Percentiles rank a stretch among this genome's conserved stretches.
Conservation (phyloP, 2,113 vertebrate genomes). For the Puffinus mauretanicus region DNA sequence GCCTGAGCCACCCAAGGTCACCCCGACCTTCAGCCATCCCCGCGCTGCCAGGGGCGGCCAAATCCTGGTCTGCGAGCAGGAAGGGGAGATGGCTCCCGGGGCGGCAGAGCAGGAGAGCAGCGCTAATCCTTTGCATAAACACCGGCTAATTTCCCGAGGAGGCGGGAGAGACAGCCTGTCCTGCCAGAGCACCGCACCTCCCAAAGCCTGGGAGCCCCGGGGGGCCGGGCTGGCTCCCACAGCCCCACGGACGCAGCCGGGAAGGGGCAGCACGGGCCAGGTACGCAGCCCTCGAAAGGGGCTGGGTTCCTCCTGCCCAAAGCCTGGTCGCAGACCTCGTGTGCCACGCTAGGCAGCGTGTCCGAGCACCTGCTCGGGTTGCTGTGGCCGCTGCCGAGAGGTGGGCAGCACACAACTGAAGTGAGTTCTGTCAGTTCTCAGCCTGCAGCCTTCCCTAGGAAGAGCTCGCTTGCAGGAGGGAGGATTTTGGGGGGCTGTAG, state of each 20-base stretch:
- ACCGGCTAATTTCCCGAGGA: background rate
- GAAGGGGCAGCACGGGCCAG: background rate
- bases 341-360: background rate
- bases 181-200: background rate
- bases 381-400: background rate
- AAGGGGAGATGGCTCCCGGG: background rate
- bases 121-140: background rate
- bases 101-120: background rate
- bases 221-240: background rate
- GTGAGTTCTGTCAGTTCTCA: background rate
- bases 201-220: background rate
- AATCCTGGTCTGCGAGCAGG: background rate
- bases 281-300: fast-evolving
- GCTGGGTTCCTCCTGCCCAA: background rate
- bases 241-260: fast-evolving
- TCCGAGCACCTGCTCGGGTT: background rate
- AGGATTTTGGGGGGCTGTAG: background rate
- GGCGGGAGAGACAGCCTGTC: background rate
- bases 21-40: background rate
- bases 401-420: background rate
- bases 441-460: background rate
- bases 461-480: background rate
- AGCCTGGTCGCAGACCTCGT: fast-evolving
- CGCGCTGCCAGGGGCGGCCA: fast-evolving
- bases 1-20: background rate